These are phyloP conservation scores for Limnephilus lunatus DNA, from an alignment of 2,888 invertebrate genomes.

Conservation along the genomic window DNA sequence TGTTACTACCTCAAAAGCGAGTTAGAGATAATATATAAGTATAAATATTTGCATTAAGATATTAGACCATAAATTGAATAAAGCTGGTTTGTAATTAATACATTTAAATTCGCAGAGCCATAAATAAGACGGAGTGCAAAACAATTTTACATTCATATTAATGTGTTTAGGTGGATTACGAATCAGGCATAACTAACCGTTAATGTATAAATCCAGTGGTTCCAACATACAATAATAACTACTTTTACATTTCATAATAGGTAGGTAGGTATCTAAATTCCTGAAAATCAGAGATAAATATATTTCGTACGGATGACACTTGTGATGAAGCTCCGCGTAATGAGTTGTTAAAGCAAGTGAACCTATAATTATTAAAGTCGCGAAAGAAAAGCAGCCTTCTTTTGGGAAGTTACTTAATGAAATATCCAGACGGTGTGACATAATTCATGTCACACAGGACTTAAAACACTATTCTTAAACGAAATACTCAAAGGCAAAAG, in stretches of 20 bases:
- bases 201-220: not conserved
- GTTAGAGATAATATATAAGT: not conserved
- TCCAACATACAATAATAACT: not conserved
- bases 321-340: not conserved
- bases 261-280: too few species aligned
- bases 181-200: not conserved
- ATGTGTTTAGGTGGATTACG: not conserved
- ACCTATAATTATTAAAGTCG: not conserved
- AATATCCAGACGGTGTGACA: slow-evolving; percentile 21
- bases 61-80: not conserved
- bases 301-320: not conserved
- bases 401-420: not conserved
- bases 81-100: not conserved
- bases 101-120: not conserved
- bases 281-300: not conserved
- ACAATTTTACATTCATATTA: not conserved
- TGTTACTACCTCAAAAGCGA: not conserved
- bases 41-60: not conserved
- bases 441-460: slow-evolving; percentile 19
- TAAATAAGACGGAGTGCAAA: not conserved
- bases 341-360: not conserved
- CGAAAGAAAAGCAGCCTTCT: not conserved
- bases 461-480: not conserved
- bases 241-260: not conserved
- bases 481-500: slow-evolving; percentile 4